Evolutionary conservation across 2,888 invertebrate genomes (phyloP).

Genomic region (Cynaeus angustus): DNA sequence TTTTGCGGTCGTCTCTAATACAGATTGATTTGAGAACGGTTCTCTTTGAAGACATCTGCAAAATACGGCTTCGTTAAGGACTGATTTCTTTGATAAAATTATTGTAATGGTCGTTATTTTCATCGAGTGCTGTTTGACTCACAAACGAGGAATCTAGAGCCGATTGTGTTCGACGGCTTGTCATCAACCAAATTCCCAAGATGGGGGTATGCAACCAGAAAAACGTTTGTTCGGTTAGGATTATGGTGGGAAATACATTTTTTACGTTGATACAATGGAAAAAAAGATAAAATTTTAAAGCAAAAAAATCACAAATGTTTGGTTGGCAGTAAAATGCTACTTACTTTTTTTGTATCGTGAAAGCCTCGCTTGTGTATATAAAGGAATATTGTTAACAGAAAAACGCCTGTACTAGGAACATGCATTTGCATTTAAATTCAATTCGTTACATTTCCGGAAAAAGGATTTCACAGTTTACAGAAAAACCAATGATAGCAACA

Average conservation of each 20-base stretch:
- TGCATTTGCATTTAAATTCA: not conserved
- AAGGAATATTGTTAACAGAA: not conserved
- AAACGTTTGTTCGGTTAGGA: not conserved
- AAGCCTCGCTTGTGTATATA: not conserved
- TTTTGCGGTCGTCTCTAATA: not conserved
- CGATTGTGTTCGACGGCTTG: not conserved
- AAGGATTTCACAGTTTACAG: no score
- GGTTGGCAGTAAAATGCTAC: no score
- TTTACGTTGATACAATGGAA: no score
- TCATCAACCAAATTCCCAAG: no score
- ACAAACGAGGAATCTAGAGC: constrained; percentile 4
- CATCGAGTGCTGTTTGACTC: constrained; percentile 15
- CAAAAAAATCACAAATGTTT: no score
- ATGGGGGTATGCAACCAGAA: not conserved
- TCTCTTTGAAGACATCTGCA: constrained; percentile 5
- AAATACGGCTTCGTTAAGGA: constrained; percentile 14
- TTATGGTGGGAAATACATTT: no score
- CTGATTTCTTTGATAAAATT: constrained; percentile 26
- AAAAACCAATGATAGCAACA: no score
- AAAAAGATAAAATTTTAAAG: no score
- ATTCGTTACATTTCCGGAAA: not conserved
- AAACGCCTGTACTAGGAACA: not conserved
- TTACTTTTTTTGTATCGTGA: not conserved
- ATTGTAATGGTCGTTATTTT: constrained; percentile 17
- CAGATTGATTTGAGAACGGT: not conserved